These are phyloP conservation scores for Cottoperca gobio DNA, from an alignment of 2,797 vertebrate genomes.

Conservation along the genomic window DNA sequence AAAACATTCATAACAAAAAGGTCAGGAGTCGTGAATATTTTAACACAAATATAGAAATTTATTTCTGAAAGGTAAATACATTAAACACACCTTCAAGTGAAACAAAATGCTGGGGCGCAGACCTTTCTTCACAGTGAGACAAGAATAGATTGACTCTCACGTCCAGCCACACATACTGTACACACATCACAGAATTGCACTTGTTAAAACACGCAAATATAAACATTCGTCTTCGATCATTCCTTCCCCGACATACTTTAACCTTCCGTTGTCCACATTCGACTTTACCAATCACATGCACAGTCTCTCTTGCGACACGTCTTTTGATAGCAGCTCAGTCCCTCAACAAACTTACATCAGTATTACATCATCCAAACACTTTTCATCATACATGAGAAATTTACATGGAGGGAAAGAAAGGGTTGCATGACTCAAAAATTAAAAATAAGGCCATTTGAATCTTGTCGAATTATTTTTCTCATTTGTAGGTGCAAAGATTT, in stretches of 20 bases:
- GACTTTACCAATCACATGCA: slow-evolving; percentile 54
- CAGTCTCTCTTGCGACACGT: slow-evolving; percentile 25
- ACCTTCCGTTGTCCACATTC: slow-evolving; percentile 20
- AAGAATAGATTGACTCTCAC: slow-evolving; percentile 15
- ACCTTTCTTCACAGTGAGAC: slow-evolving; percentile 42
- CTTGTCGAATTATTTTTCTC: slow-evolving; percentile 2
- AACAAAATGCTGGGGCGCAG: slow-evolving; percentile 20
- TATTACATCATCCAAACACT: slow-evolving; percentile 35
- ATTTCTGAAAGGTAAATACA: slow-evolving; percentile 62
- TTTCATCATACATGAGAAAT: slow-evolving; percentile 45
- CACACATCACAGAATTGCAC: slow-evolving; percentile 60
- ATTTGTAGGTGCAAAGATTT: slow-evolving; percentile 40
- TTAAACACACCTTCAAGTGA: slow-evolving; percentile 64
- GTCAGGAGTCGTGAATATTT: slow-evolving; percentile 15
- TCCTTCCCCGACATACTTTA: slow-evolving; percentile 39
- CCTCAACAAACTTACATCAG: slow-evolving; percentile 19
- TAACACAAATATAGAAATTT: slow-evolving; percentile 76
- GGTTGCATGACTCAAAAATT: slow-evolving; percentile 38
- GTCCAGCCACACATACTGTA: slow-evolving; percentile 56
- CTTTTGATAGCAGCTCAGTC: slow-evolving; percentile 59
- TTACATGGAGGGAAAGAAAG: slow-evolving; percentile 51
- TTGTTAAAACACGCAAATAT: slow-evolving; percentile 44
- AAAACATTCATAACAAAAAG: not conserved
- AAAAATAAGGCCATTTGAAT: slow-evolving; percentile 44
- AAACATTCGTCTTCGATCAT: slow-evolving; percentile 37